phyloP scores from a whole-genome alignment of 1,140 invertebrate species.

The Cydia strobilella region DNA sequence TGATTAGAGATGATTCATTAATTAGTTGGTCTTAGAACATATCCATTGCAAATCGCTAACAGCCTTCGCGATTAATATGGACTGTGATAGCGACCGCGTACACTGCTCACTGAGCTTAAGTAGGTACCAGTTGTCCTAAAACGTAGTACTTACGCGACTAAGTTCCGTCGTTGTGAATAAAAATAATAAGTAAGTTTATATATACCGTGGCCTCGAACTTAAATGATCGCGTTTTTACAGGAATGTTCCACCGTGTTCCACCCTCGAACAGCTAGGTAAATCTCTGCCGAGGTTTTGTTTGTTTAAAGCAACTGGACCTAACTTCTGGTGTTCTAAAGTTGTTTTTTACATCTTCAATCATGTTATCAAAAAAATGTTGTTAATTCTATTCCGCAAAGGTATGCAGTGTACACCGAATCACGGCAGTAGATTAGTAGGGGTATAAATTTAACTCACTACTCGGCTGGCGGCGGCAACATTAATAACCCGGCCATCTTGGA shows the following conservation, averaged over 20 bases:
- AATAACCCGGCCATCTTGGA: conserved; percentile 30
- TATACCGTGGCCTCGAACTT: too few relatives aligned
- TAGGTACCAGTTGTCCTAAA: background rate
- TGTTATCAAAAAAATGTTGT: too few relatives aligned
- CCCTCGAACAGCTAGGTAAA: too few relatives aligned
- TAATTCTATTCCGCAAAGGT: background rate
- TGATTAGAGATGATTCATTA: conserved; percentile 24
- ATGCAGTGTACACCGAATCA: conserved; percentile 7
- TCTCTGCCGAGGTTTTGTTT: too few relatives aligned
- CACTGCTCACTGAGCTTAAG: background rate
- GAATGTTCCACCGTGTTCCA: too few relatives aligned
- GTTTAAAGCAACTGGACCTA: too few relatives aligned
- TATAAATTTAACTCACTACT: conserved; percentile 33
- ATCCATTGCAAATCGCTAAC: conserved; percentile 26
- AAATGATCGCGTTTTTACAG: too few relatives aligned
- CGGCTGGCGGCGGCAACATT: conserved; percentile 25
- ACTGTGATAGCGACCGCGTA: background rate
- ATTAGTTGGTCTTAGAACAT: conserved; percentile 29
- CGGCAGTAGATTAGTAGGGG: conserved; percentile 24
- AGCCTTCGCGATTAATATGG: conserved; percentile 24
- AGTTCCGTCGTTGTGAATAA: too few relatives aligned
- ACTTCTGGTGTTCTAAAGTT: too few relatives aligned
- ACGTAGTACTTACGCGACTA: too few relatives aligned
- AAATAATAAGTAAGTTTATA: too few relatives aligned
- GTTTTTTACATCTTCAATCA: too few relatives aligned